phyloP scores from a whole-genome alignment of 2,797 vertebrate species.

The Philypnodon macrostomus region DNA sequence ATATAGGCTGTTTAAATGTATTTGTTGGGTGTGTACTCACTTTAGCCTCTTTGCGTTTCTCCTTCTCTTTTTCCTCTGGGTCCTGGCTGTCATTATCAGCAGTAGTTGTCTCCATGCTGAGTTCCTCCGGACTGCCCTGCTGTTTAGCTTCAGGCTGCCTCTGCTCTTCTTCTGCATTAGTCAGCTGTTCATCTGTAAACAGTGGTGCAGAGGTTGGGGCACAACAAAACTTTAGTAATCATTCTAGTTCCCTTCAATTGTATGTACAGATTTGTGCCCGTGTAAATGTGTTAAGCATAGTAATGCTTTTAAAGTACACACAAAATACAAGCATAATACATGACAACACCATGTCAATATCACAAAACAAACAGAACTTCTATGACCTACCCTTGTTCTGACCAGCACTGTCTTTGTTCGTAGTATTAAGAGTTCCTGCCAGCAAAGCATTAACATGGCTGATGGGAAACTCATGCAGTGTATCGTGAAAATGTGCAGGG shows the following conservation, averaged over 20 bases:
- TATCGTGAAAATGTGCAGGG: slow-evolving; percentile 83
- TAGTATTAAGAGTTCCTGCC: slow-evolving; percentile 78
- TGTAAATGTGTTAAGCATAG: too few species aligned
- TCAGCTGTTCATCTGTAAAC: slow-evolving; percentile 43
- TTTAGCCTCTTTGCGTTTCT: slow-evolving; percentile 74
- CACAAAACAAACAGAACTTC: slow-evolving; percentile 1
- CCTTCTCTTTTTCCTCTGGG: slow-evolving; percentile 70
- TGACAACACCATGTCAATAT: too few species aligned
- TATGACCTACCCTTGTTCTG: slow-evolving; percentile 11
- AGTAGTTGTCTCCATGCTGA: slow-evolving; percentile 59
- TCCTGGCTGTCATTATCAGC: slow-evolving; percentile 35
- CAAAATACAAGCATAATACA: too few species aligned
- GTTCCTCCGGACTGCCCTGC: slow-evolving; percentile 38
- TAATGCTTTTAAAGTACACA: too few species aligned
- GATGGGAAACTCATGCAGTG: slow-evolving; percentile 91
- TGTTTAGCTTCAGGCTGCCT: slow-evolving; percentile 41
- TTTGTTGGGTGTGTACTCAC: slow-evolving; percentile 63
- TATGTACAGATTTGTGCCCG: too few species aligned
- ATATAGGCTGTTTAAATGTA: not conserved
- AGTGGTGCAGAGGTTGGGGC: not conserved
- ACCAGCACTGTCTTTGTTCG: slow-evolving; percentile 55
- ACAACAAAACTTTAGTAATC: not conserved
- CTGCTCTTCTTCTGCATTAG: slow-evolving; percentile 25
- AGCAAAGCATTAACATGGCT: slow-evolving; percentile 88
- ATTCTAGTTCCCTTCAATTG: not conserved